Base-by-base conservation (phyloP, 2,888 invertebrate species). In the Netelia melanura region DNA sequence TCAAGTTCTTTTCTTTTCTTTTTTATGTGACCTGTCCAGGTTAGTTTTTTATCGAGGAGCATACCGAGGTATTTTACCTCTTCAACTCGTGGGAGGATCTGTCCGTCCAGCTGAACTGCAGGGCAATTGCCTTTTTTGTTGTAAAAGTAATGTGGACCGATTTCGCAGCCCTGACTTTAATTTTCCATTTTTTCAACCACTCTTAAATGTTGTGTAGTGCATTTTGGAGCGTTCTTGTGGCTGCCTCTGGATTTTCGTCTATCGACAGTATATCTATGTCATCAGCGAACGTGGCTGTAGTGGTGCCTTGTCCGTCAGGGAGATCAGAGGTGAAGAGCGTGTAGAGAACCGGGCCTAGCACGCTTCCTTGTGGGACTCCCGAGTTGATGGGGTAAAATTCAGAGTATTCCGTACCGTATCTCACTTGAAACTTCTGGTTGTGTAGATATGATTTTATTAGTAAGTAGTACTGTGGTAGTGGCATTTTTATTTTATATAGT, bases 41-140 rank as follows among this genome's bases (percentile, higher is more conserved):
- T 87, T 6, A 88, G 74, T 48, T 84, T 77, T n/a, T 76, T 65
- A 68, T 89, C 87, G 2, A 88, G 83, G 38, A 85, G 82, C 25
- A 89, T 84, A 5, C 87, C 89, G 0, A 90, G 86, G 81, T 89
- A 89, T 86, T 88, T 87, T 1, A 84, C 88, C 14, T 80, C 62
- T 56, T 86, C 83, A 10, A 54, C 67, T 17, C 56, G 74, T 54
- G 88, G 86, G 5, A 88, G 70, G 21, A 61, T 54, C 30, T 74
- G 43, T 3, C 72, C 75, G 77, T 89, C 79, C 38, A 88, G 25
- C 0, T 8, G 23, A 10, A 86, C 84, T 5, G 70, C 17, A 9
- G 84, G 80, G 44, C 79, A 83, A 23, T 61, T 52, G 10, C 14
- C 14, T 52, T 52, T 52, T 52, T 52, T n/a, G 14, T 52, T 52